A percentile compares a stretch with the other conserved stretches of the same genome.
phyloP scores from a whole-genome alignment of 2,797 vertebrate species.

The Acomys russatus region DNA sequence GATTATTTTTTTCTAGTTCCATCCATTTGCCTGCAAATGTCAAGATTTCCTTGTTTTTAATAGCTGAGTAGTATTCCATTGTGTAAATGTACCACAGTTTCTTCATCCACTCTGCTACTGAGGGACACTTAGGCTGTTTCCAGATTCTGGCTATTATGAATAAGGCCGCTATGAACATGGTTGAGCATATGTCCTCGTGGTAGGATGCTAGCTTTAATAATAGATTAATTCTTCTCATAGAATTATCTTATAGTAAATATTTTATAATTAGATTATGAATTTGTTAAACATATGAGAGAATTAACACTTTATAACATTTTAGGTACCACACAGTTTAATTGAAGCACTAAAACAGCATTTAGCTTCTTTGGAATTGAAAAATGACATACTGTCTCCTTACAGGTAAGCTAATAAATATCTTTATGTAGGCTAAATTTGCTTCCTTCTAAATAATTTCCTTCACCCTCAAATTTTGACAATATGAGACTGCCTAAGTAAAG shows the following conservation, averaged over 20 bases:
- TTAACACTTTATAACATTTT: constrained; percentile 78
- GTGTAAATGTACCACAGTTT: neutral
- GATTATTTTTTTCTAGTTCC: no score
- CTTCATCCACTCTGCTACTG: neutral
- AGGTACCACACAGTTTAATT: constrained; percentile 97
- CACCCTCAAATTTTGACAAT: constrained; percentile 23
- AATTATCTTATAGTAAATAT: constrained; percentile 24
- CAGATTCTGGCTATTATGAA: no score
- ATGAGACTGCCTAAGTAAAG: constrained; percentile 21
- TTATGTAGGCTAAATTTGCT: constrained; percentile 25
- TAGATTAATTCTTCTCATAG: neutral
- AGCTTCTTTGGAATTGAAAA: constrained; percentile 95
- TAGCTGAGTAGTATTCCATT: no score
- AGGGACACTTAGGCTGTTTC: no score
- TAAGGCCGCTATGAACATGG: no score
- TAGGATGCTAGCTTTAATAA: no score
- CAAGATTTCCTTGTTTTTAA: no score
- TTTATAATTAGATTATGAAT: constrained; percentile 33
- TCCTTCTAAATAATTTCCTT: constrained; percentile 22
- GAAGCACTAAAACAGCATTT: constrained; percentile 97
- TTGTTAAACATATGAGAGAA: constrained; percentile 49
- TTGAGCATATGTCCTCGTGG: no score
- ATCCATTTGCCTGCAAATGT: no score
- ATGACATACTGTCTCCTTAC: constrained; percentile 94
- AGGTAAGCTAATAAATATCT: constrained; percentile 89